Evolutionary conservation across 2,888 invertebrate genomes (phyloP).

Genomic region (Synergus itoensis): DNA sequence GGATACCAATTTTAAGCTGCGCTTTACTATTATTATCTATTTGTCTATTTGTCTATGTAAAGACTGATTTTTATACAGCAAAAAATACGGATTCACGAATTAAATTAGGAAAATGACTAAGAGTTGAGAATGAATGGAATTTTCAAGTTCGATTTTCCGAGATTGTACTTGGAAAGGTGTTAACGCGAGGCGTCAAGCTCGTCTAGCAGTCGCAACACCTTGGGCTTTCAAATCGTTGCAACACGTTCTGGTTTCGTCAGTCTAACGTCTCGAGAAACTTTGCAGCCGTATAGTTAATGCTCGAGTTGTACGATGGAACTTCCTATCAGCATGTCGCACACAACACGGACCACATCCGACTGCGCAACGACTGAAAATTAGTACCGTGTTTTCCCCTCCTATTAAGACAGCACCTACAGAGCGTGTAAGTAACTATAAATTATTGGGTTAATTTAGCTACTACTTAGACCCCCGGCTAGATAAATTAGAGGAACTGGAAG

Average conservation of each 20-base stretch:
- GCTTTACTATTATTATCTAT: too few relatives aligned
- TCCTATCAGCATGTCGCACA: slow-evolving; percentile 31
- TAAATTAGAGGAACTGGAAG: not conserved
- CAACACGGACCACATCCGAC: slow-evolving; percentile 11
- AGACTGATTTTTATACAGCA: not conserved
- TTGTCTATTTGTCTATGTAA: too few relatives aligned
- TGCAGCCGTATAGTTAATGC: slow-evolving; percentile 31
- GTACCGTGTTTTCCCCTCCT: not conserved
- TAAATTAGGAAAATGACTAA: not conserved
- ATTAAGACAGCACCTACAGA: not conserved
- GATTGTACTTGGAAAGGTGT: not conserved
- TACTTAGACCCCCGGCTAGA: not conserved
- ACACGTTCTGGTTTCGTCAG: slow-evolving; percentile 15
- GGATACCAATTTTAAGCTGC: too few relatives aligned
- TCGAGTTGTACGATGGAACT: not conserved
- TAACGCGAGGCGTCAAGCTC: not conserved
- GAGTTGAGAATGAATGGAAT: not conserved
- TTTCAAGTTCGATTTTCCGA: not conserved
- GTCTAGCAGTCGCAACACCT: not conserved
- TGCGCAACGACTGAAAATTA: slow-evolving; percentile 20
- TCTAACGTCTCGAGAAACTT: slow-evolving; percentile 32
- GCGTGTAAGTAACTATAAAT: slow-evolving; percentile 22
- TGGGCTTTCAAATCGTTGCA: not conserved
- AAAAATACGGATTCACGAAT: too few relatives aligned
- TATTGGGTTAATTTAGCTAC: slow-evolving; percentile 1